Evolutionary conservation across 2,888 invertebrate species (phyloP), one percentile per base, ranked within the genome.

Genomic region (Lasioglossum lativentre): DNA sequence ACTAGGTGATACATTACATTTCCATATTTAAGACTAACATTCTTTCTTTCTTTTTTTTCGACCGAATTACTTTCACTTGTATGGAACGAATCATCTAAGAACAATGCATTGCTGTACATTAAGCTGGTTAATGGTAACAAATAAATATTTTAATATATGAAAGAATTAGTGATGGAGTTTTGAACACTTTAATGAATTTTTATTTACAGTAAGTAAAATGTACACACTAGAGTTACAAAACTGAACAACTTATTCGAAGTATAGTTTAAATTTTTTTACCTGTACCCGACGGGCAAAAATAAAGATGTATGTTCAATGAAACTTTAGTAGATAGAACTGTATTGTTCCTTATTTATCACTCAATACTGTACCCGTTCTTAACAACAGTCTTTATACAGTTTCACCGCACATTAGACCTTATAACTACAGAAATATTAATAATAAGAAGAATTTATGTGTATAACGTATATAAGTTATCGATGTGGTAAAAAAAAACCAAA

Each of bases 361-460:
- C 79, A 83, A 81, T 85, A 83, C 56, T 88, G 77, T 83, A 88
- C 81, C 82, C 73, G 66, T 42, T 45, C 68, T 78, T 68, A 81
- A 34, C 47, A 77, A 86, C 47, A 78, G 23, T 85, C 68, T 86
- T 86, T 81, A 79, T 76, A 86, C 80, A 81, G 56, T 42, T 72
- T 78, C 40, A 74, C 47, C 27, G 59, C 70, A 74, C 70, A 40
- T 59, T 80, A 78, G 78, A 27, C 71, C 56, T 78, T 56, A 70
- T n/a, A 30, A 63, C 71, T 86, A 78, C 40, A 45, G 45, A 45
- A 75, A 34, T 34, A 80, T 74, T 75, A 63, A 34, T 16, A 66
- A 66, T 0, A 66, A 66, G 23, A 66, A 34, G 19, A 34, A 56
- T 52, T 66, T 2, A 66, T 34, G 79, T 74, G n/a, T 56, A 59